Evolutionary conservation across 2,797 vertebrate species (phyloP), one percentile per base, ranked within the genome.

Genomic region (Sebastes minor): DNA sequence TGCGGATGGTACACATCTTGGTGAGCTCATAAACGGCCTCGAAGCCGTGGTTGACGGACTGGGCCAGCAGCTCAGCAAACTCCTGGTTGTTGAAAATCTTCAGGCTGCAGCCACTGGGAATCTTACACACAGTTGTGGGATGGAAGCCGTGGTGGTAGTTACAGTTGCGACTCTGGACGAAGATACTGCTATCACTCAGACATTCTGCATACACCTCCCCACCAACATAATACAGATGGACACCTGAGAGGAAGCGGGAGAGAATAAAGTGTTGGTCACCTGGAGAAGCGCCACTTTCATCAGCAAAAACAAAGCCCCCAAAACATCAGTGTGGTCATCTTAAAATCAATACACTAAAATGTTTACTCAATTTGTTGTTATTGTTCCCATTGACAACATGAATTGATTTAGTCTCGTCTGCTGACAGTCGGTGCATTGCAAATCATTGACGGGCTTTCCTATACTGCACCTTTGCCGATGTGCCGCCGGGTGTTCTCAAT

Each of bases 21-120:
- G 98, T 99, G 86, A 99, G 97, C 95, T 99, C 98, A 7, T 99
- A 99, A 59, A 99, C 98, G 0, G 98, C 98, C 95, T 99, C 98
- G 22, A 99, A 99, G 82, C 98, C 98, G 0, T 99, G 98, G 94
- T 99, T 99, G 91, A 99, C 98, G 0, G 98, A 99, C 90, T 99
- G 98, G 49, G 98, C 98, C 91, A 99, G 87, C 55, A 99, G 95
- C 89, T 98, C 97, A 3, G 98, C 98, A 75, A 99, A 99, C 93
- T 99, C 98, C 90, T 99, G 98, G 85, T 99, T 99, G 90, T 99
- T 99, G 91, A 99, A 99, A 83, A 99, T 99, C 94, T 99, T 99
- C 86, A 99, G 90, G 90, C 98, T 99, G 91, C 98, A 99, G 83
- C 97, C 97, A 38, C 97, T 98, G 71, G 98, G 98, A 88, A 99